A percentile compares a stretch with the other conserved stretches of the same genome.
These are phyloP conservation scores for Catocala nupta DNA, from an alignment of 2,888 invertebrate species.

Conservation along the genomic window DNA sequence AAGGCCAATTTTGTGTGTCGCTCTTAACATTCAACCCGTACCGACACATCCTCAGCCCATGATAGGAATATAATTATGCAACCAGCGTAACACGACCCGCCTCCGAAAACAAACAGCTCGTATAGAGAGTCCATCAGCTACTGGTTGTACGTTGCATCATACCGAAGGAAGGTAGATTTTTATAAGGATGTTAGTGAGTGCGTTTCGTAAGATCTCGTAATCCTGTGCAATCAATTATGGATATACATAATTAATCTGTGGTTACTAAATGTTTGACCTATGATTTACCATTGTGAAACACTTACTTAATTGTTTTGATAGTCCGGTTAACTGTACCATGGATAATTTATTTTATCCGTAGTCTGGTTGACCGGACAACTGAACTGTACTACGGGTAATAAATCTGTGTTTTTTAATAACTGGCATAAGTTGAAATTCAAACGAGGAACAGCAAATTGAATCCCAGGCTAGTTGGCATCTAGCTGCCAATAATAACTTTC, in stretches of 20 bases:
- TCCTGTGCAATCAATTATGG: constrained; percentile 14
- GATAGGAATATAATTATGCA: constrained; percentile 62
- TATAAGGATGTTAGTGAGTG: constrained; percentile 57
- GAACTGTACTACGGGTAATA: no score
- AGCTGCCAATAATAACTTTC: no score
- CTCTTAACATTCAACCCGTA: constrained; percentile 66
- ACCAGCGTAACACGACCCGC: constrained; percentile 44
- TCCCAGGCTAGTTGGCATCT: no score
- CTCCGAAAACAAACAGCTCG: not conserved
- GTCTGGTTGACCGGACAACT: no score
- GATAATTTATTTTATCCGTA: no score
- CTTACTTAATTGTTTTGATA: no score
- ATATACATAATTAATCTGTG: not conserved
- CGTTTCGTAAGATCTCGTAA: constrained; percentile 31
- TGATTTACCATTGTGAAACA: no score
- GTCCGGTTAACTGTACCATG: no score
- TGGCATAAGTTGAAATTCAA: no score
- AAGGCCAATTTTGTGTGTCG: constrained; percentile 69
- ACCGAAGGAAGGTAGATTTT: constrained; percentile 64
- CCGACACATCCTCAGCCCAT: constrained; percentile 66
- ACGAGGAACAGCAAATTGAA: no score
- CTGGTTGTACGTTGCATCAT: constrained; percentile 63
- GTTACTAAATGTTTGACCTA: no score
- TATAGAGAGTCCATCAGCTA: constrained; percentile 38
- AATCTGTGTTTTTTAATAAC: no score